Evolutionary conservation across 2,888 invertebrate species (phyloP).

Genomic region (Euphydryas editha): DNA sequence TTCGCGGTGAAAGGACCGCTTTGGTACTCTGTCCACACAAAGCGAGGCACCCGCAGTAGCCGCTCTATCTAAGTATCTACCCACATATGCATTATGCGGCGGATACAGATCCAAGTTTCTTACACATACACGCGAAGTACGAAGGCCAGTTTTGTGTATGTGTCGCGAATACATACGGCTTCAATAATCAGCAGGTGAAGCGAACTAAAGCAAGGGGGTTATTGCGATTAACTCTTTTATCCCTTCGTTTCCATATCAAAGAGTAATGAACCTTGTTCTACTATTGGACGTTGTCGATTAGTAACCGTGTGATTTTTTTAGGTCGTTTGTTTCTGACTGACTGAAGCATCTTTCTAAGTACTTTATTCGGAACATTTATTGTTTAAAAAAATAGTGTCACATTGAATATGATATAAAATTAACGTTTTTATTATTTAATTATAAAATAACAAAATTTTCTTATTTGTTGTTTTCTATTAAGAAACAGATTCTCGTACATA

Average conservation of each 20-base stretch:
- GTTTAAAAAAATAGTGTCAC: neutral
- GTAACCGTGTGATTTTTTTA: slow-evolving; percentile 72
- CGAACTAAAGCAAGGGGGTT: slow-evolving; percentile 80
- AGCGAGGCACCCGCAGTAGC: slow-evolving; percentile 79
- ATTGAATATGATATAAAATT: neutral
- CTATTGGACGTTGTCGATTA: slow-evolving; percentile 74
- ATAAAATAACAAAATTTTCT: neutral
- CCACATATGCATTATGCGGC: slow-evolving; percentile 76
- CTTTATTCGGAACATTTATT: neutral
- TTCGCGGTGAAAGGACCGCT: slow-evolving; percentile 70
- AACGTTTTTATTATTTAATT: neutral
- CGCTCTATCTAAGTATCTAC: slow-evolving; percentile 72
- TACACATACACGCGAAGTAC: slow-evolving; percentile 75
- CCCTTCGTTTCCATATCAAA: slow-evolving; percentile 83
- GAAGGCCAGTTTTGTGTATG: slow-evolving; percentile 80
- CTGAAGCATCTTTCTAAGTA: slow-evolving; percentile 23
- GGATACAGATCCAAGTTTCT: slow-evolving; percentile 82
- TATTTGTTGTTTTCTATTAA: slow-evolving; percentile 25
- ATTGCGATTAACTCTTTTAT: slow-evolving; percentile 83
- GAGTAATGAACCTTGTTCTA: slow-evolving; percentile 82
- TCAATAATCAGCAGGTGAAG: slow-evolving; percentile 84
- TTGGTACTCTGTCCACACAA: slow-evolving; percentile 70
- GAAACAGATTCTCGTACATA: slow-evolving; percentile 29
- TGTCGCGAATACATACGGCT: slow-evolving; percentile 81
- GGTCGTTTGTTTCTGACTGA: slow-evolving; percentile 28